Percentiles rank a stretch among this genome's conserved stretches.
phyloP scores from a whole-genome alignment of 2,113 vertebrate species.

The Gadus chalcogrammus region DNA sequence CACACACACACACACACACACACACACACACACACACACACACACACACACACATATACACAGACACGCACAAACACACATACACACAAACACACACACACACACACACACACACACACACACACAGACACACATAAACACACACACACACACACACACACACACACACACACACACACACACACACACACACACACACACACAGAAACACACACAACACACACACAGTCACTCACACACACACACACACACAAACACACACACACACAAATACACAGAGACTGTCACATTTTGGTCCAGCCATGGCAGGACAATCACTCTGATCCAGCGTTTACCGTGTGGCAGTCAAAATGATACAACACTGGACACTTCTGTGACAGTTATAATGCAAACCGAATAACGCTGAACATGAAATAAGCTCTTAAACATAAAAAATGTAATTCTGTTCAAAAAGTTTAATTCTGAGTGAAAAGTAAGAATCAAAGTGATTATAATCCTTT shows the following conservation, averaged over 20 bases:
- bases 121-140: not conserved
- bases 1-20: constrained; percentile 31
- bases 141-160: constrained; percentile 20
- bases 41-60: not conserved
- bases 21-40: not conserved
- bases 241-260: too few relatives aligned
- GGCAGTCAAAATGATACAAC: constrained; percentile 28
- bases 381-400: not conserved
- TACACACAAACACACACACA: not conserved
- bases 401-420: not conserved
- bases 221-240: too few relatives aligned
- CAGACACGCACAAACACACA: constrained; percentile 36
- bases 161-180: constrained; percentile 11
- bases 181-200: too few relatives aligned
- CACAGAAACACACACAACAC: too few relatives aligned
- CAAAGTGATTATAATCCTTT: too few relatives aligned
- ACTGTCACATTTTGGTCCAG: constrained; percentile 61
- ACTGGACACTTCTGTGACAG: not conserved
- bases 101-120: constrained; percentile 32
- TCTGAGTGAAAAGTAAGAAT: too few relatives aligned
- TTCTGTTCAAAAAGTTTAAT: too few relatives aligned
- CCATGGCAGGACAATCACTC: constrained; percentile 55
- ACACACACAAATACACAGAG: not conserved
- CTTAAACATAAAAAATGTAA: too few relatives aligned
- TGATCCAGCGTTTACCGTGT: constrained; percentile 47